Evolutionary conservation across 2,888 invertebrate genomes (phyloP), one percentile per base, ranked within the genome.

Genomic region (Pyrocoelia pectoralis): DNA sequence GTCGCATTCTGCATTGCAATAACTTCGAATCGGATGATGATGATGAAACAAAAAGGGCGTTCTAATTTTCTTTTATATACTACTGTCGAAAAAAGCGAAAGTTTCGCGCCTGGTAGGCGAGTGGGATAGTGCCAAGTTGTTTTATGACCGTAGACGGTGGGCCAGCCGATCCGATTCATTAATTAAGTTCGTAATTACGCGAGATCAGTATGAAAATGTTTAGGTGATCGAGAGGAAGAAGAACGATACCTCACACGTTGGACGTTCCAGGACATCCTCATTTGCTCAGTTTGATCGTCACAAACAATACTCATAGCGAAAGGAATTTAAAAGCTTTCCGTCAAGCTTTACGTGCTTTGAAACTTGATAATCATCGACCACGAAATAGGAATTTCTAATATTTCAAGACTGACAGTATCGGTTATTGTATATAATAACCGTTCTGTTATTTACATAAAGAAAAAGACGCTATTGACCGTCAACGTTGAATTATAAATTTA

Each of bases 171-270:
- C 71, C 76, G 74, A 75, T 77, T 74, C 77, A 77, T 77, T 78
- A 77, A 77, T 77, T 77, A 76, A 72, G 56, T 63, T 73, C 69
- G 75, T 77, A 77, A 78, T 78, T 78, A 74, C 69, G 64, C 68
- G 70, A 69, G 73, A 75, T 74, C 15, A 46, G 18, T 19, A 19
- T 49, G 56, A 49, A 56, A 49, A 48, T 33, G n/a, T n/a, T n/a
- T n/a, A n/a, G n/a, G n/a, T n/a, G n/a, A n/a, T n/a, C n/a, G n/a
- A n/a, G 13, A 41, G 24, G 13, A 43, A 19, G 10, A 28, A 33
- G 2, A 33, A 24, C 40, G 6, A 38, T 53, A 60, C 54, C 60
- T 54, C 62, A 56, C 56, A 62, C 57, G 40, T 62, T 56, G 56
- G n/a, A n/a, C n/a, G n/a, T 41, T 52, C 19, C 60, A 54, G 60